Evolutionary conservation across 2,888 invertebrate species (phyloP).

Genomic region (Gymnosoma rotundatum): DNA sequence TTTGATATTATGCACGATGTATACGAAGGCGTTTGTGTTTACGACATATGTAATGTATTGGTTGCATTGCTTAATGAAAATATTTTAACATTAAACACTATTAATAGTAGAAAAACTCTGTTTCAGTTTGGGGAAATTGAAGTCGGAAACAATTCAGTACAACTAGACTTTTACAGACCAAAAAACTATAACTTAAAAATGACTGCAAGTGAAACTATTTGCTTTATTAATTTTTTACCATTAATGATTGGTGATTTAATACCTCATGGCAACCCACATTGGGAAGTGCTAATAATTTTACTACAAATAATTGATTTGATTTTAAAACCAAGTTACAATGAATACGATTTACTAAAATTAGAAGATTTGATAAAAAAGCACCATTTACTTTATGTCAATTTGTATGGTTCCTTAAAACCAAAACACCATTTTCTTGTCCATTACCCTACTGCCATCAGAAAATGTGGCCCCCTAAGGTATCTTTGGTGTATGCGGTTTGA

Average conservation of each 20-base stretch:
- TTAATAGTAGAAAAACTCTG: conserved; percentile 60
- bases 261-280: conserved; percentile 30
- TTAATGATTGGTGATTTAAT: conserved; percentile 51
- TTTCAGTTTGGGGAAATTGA: conserved; percentile 62
- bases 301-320: conserved; percentile 46
- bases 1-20: conserved; percentile 72
- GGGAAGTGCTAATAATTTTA: conserved; percentile 26
- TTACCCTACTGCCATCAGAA: conserved; percentile 57
- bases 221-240: conserved; percentile 42
- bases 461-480: conserved; percentile 60
- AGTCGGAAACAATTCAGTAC: conserved; percentile 54
- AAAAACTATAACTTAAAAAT: conserved; percentile 42
- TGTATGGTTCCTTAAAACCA: conserved; percentile 61
- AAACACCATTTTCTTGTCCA: conserved; percentile 66
- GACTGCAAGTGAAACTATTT: conserved; percentile 46
- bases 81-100: conserved; percentile 43
- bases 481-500: conserved; percentile 58
- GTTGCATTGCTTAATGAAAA: conserved; percentile 64
- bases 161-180: conserved; percentile 30
- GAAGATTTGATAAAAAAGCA: conserved; percentile 45
- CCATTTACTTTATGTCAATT: conserved; percentile 15
- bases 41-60: conserved; percentile 64
- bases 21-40: conserved; percentile 60
- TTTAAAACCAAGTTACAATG: conserved; percentile 29
- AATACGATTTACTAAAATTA: conserved; percentile 37